Percentiles rank a stretch among this genome's conserved stretches.
Evolutionary conservation across 2,113 vertebrate genomes (phyloP).

Genomic region (Ageneiosus marmoratus): DNA sequence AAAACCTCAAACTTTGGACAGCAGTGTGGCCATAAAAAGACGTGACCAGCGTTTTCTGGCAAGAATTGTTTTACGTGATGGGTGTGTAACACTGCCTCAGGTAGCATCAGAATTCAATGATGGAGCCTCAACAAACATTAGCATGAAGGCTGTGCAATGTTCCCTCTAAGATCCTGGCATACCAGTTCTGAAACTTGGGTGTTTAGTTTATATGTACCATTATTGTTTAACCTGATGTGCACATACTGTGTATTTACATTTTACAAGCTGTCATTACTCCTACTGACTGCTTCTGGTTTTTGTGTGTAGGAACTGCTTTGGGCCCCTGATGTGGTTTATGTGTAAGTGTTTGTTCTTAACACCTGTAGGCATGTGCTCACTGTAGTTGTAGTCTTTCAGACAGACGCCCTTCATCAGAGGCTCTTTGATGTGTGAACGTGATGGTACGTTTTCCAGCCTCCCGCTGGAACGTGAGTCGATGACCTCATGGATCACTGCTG

Average conservation of each 20-base stretch:
- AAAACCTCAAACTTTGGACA: too few species aligned
- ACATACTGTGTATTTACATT: background rate
- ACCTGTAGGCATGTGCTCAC: background rate
- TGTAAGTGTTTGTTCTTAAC: background rate
- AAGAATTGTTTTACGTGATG: too few species aligned
- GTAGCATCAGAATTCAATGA: too few species aligned
- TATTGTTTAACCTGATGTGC: background rate
- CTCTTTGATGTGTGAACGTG: conserved; percentile 21
- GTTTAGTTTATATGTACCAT: background rate
- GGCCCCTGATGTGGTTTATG: background rate
- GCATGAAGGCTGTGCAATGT: too few species aligned
- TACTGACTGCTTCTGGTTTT: background rate
- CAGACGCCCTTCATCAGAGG: conserved; percentile 4
- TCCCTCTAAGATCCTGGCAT: too few species aligned
- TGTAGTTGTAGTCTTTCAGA: background rate
- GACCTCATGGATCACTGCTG: conserved; percentile 25
- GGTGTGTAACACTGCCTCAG: too few species aligned
- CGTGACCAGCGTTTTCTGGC: too few species aligned
- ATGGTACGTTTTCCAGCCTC: conserved; percentile 17
- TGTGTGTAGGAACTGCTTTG: background rate
- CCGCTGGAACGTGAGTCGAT: conserved; percentile 13
- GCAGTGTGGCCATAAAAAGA: too few species aligned
- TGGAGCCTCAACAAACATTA: too few species aligned
- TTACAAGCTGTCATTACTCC: background rate
- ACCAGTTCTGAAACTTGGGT: background rate